phyloP scores from a whole-genome alignment of 2,113 vertebrate species.

The Ornithorhynchus anatinus region DNA sequence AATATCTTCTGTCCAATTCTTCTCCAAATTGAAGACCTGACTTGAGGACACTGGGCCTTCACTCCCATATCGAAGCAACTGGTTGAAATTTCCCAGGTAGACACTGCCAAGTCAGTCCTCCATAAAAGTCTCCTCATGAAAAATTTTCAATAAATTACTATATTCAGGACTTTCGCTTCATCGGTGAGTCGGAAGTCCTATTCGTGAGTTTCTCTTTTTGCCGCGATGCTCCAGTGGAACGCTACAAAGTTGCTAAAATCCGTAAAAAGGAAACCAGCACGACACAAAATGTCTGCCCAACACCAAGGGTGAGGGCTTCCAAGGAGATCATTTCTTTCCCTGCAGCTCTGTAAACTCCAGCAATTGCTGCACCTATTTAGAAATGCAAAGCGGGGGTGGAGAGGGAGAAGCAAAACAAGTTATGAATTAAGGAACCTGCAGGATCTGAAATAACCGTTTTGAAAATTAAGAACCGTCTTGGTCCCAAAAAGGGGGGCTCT shows the following conservation, averaged over 20 bases:
- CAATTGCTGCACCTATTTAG: constrained; percentile 88
- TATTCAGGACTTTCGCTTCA: background rate
- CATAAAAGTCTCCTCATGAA: background rate
- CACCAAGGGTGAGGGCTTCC: constrained; percentile 89
- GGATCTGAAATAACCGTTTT: constrained; percentile 10
- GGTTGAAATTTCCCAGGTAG: background rate
- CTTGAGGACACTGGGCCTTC: background rate
- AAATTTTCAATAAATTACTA: background rate
- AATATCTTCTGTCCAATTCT: background rate
- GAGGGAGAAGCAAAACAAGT: background rate
- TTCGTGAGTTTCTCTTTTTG: background rate
- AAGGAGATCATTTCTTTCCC: constrained; percentile 93
- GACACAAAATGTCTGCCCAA: constrained; percentile 91
- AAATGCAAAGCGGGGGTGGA: background rate
- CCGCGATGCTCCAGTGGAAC: background rate
- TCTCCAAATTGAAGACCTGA: background rate
- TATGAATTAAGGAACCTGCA: background rate
- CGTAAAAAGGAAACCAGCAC: constrained; percentile 91
- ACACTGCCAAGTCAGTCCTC: too few relatives aligned
- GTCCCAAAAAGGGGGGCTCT: too few relatives aligned
- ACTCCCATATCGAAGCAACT: background rate
- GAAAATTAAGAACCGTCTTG: too few relatives aligned
- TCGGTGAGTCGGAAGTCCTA: background rate
- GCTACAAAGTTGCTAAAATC: constrained; percentile 92
- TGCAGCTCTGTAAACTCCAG: constrained; percentile 94